Base-by-base conservation (phyloP, 2,888 invertebrate species). In the Dinocampus coccinellae region DNA sequence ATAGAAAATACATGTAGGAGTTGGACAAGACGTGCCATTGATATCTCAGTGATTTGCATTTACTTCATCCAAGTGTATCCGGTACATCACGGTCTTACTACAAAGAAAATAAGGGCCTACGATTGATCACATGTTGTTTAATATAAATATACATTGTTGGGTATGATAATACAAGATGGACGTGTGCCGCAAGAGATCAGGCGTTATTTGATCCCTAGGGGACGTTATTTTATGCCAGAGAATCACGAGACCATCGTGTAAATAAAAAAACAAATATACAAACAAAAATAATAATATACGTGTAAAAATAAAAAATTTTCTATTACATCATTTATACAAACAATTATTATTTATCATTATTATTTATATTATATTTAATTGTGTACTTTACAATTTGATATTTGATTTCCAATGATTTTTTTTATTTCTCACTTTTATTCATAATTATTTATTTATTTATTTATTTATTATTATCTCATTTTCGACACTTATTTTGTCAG, bases 11-110 rank as follows among this genome's bases (percentile, higher is more conserved):
- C 24, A 55, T 55, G n/a, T 55, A 55, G 13, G 13, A 24, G 26
- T 55, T n/a, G 13, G 26, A 55, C 24, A 55, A 22, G 55, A 26
- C 55, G 55, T 55, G 55, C 55, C 26, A 55, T 55, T 55, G 55
- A 55, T 55, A 55, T 55, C 55, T 26, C 55, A n/a, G 55, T 55
- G 55, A 55, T 55, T 55, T 55, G 55, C 26, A 26, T 55, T 20
- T 22, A n/a, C 26, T 55, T 55, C 26, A 13, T 22, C 26, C 55
- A 22, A 3, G 55, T 55, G 55, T 26, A 55, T 55, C 55, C 55
- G 55, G 55, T 24, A 55, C 55, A 26, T 13, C 55, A 55, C 6
- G 55, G 55, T 24, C 24, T 55, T 55, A 55, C 55, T 26, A 7
- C 26, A 24, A 55, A 55, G 55, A 55, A 55, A 55, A 55, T 55